Base-by-base conservation (phyloP, 2,113 vertebrate genomes). In the Polypterus bichir region DNA sequence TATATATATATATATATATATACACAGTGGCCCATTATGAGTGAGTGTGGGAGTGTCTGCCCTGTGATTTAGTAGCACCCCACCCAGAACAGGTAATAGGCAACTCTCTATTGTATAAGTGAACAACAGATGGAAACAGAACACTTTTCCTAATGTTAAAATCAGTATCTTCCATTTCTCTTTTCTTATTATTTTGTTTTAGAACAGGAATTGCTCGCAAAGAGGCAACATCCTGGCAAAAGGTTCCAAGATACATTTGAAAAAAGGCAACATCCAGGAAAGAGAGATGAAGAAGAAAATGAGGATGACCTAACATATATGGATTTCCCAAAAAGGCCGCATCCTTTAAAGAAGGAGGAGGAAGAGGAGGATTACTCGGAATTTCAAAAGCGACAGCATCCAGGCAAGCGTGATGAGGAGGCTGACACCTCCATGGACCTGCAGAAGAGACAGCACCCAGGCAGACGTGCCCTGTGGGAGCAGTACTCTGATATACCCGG, bases 211-310 rank as follows among this genome's bases (percentile, higher is more conserved):
- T 79, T 80, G 87, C 55, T 94, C 70, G 78, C 77, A 62, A 91
- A 89, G 74, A 78, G 85, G 65, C 88, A 91, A 58, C 85, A 89
- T 62, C 79, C 86, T 27, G 88, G 84, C 6, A 88, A 85, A 59
- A 84, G 88, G 62, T 71, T 75, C 63, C 9, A 68, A 44, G 79
- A 79, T 8, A 79, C 81, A 7, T 57, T 84, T 55, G 79, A 85
- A 5, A 93, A 91, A 78, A 84, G 88, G 59, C 90, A 94, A 69
- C 88, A 93, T 61, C 88, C 89, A n/a, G 91, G 89, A 61, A 82
- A 79, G 67, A 83, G 86, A 62, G 79, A 86, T 9, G 69, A 66
- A 7, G 79, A 76, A 52, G 74, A 77, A 5, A 27, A 27, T 27
- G 27, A 27, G 27, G 27, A 27, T 27, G 64, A 65, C 3, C 3